Evolutionary conservation across 2,888 invertebrate species (phyloP).

Genomic region (Eupsilia transversa): DNA sequence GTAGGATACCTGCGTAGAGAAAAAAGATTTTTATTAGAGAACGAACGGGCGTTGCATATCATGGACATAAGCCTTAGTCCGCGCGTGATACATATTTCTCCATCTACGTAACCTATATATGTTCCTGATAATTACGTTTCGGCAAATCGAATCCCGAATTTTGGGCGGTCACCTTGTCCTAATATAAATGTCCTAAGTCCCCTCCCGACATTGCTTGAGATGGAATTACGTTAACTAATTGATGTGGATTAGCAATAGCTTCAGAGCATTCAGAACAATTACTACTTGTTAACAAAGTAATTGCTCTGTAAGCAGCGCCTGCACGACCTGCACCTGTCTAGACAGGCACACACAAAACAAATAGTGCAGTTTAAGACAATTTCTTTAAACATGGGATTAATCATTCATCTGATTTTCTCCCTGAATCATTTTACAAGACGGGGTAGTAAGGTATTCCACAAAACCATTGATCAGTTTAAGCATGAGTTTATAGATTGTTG

Average conservation of each 20-base stretch:
- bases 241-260: not conserved
- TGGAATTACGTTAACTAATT: not conserved
- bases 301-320: not conserved
- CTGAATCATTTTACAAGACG: too few species aligned
- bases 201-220: not conserved
- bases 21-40: not conserved
- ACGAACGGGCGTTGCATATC: not conserved
- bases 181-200: not conserved
- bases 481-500: too few species aligned
- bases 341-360: not conserved
- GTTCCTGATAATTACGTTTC: not conserved
- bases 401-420: not conserved
- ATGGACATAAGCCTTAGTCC: not conserved
- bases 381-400: too few species aligned
- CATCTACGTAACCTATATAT: too few species aligned
- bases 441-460: too few species aligned
- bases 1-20: slow-evolving; percentile 71
- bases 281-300: not conserved
- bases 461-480: too few species aligned
- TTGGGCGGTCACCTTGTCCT: not conserved
- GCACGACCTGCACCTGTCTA: not conserved
- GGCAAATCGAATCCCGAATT: not conserved
- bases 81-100: not conserved
- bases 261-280: not conserved
- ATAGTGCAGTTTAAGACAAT: too few species aligned